Evolutionary conservation across 1,140 invertebrate genomes (phyloP).

Genomic region (Cotesia vestalis): DNA sequence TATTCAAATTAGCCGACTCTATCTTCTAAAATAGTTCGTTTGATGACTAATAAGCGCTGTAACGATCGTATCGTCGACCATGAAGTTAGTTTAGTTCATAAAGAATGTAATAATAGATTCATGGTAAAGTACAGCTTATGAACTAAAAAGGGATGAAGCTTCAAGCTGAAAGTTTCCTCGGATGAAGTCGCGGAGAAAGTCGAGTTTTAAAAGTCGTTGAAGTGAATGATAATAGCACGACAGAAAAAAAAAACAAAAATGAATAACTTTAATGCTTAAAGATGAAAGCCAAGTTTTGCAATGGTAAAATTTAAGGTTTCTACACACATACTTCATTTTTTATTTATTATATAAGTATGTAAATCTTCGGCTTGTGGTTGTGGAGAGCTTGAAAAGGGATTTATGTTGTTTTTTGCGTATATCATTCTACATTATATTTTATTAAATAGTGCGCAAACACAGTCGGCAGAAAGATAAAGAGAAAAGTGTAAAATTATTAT

Average conservation of each 20-base stretch:
- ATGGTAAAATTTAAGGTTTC: constrained; percentile 31
- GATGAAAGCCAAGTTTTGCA: constrained; percentile 8
- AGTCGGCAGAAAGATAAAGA: no score
- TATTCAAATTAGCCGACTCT: no score
- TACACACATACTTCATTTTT: neutral
- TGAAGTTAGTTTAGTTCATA: no score
- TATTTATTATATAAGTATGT: neutral
- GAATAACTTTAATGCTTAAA: constrained; percentile 2
- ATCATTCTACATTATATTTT: no score
- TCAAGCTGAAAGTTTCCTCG: constrained; percentile 1
- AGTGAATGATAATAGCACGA: constrained; percentile 5
- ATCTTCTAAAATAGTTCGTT: no score
- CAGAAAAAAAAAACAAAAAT: constrained; percentile 1
- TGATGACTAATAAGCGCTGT: no score
- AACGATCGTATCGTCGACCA: no score
- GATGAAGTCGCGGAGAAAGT: constrained; percentile 10
- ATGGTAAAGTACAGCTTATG: constrained; percentile 15
- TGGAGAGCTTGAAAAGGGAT: no score
- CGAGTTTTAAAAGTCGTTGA: constrained; percentile 6
- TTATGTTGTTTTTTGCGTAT: no score
- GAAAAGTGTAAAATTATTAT: neutral
- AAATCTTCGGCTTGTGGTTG: no score
- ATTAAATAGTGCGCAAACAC: no score
- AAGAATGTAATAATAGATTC: no score
- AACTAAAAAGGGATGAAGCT: neutral